A percentile compares a stretch with the other conserved stretches of the same genome.
These are phyloP conservation scores for Gymnopithys bicolor DNA, from an alignment of 2,797 vertebrate genomes.

Conservation along the genomic window DNA sequence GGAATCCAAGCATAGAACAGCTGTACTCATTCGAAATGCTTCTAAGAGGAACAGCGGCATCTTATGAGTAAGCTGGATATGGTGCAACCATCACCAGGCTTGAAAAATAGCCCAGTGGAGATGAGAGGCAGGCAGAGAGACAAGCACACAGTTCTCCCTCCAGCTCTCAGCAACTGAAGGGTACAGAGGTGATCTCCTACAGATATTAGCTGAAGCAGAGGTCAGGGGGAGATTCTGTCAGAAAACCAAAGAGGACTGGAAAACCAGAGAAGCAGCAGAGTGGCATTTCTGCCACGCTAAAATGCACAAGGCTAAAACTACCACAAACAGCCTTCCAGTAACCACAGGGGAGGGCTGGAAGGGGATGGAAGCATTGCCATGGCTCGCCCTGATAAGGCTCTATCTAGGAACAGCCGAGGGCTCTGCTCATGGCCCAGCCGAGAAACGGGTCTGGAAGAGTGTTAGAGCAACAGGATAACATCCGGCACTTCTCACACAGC, in stretches of 20 bases:
- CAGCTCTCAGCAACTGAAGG: neutral
- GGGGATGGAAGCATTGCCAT: neutral
- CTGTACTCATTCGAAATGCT: neutral
- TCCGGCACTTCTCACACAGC: constrained; percentile 42
- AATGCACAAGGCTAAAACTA: neutral
- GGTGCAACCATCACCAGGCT: neutral
- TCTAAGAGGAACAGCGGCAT: neutral
- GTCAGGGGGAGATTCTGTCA: neutral
- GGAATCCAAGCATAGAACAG: neutral
- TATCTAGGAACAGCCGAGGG: constrained; percentile 24
- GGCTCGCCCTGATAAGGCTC: neutral
- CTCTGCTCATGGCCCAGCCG: fast-evolving
- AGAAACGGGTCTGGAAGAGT: neutral
- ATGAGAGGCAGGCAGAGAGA: neutral
- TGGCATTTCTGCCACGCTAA: fast-evolving
- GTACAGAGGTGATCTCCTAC: neutral
- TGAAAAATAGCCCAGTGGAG: neutral
- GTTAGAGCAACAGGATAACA: constrained; percentile 34
- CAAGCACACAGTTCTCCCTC: neutral
- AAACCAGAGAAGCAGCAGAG: neutral
- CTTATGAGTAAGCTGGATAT: neutral
- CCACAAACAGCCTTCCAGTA: neutral
- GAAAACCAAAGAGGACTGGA: neutral
- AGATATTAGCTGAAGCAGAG: neutral
- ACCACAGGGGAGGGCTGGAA: neutral